Percentiles rank a stretch among this genome's conserved stretches.
phyloP scores from a whole-genome alignment of 2,113 vertebrate genomes.

The Xiphophorus hellerii region DNA sequence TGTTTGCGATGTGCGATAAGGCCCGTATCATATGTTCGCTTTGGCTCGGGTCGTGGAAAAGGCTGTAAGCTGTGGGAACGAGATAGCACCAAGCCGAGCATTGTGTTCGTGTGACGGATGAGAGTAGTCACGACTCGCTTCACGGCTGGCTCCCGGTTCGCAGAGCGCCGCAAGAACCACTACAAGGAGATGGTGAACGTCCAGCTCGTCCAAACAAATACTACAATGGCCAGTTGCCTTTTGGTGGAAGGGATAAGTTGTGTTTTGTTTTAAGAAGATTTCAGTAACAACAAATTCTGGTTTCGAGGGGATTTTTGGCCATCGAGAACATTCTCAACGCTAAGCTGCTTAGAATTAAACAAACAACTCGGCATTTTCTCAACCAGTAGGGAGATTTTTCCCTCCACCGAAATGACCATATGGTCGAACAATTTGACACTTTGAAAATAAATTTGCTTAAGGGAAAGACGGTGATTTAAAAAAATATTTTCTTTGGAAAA shows the following conservation, averaged over 20 bases:
- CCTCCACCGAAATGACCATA: no score
- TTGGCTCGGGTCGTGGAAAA: slow-evolving; percentile 47
- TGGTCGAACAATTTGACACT: no score
- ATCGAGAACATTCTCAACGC: neutral
- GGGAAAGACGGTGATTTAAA: no score
- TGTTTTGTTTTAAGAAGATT: neutral
- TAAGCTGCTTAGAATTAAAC: neutral
- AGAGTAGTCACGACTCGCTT: slow-evolving; percentile 4
- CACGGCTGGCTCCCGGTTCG: slow-evolving; percentile 1
- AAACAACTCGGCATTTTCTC: neutral
- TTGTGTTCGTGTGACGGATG: slow-evolving; percentile 19
- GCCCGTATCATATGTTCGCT: slow-evolving; percentile 27
- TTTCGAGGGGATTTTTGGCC: neutral
- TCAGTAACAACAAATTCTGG: neutral
- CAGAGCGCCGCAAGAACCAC: neutral
- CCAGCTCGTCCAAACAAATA: neutral
- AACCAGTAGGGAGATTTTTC: neutral
- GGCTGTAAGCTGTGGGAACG: slow-evolving; percentile 8
- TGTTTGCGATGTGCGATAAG: slow-evolving; percentile 52
- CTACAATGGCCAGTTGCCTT: neutral
- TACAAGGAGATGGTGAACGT: slow-evolving; percentile 5
- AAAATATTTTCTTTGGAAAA: no score
- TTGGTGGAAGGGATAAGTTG: neutral
- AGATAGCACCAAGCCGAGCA: slow-evolving; percentile 12
- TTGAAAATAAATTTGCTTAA: no score